Percentiles rank a stretch among this genome's conserved stretches.
These are phyloP conservation scores for Todus mexicanus DNA, from an alignment of 2,797 vertebrate species.

Conservation along the genomic window DNA sequence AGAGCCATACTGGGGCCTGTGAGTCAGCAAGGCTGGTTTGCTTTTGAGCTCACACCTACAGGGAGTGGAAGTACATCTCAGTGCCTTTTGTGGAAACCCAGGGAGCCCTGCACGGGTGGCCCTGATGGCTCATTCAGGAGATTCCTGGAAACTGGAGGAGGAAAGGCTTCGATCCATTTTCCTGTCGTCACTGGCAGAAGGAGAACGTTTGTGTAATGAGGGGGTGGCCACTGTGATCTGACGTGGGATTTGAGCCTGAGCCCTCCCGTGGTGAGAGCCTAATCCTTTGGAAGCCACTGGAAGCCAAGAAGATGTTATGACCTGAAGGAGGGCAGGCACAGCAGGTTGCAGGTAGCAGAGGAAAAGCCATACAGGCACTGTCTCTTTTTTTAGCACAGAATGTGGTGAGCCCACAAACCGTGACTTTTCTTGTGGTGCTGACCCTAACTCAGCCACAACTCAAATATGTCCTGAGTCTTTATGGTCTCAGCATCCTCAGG, in stretches of 20 bases:
- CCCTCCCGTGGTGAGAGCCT: neutral
- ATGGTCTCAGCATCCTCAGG: neutral
- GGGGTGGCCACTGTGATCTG: neutral
- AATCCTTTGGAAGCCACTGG: neutral
- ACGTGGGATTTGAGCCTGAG: neutral
- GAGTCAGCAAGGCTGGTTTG: constrained; percentile 36
- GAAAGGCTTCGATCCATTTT: neutral
- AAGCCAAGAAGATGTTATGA: neutral
- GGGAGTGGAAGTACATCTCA: neutral
- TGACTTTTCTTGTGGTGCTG: neutral
- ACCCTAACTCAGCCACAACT: neutral
- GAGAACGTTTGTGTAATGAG: neutral
- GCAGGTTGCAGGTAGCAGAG: neutral
- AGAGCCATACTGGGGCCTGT: neutral
- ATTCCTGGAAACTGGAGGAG: neutral
- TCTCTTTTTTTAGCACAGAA: neutral
- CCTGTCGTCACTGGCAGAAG: neutral
- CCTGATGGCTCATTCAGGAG: neutral
- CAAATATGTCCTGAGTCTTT: neutral
- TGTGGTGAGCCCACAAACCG: neutral
- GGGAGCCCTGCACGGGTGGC: neutral
- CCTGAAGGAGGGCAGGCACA: neutral
- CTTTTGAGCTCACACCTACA: constrained; percentile 21
- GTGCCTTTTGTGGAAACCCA: neutral
- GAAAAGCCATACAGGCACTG: neutral